These are phyloP conservation scores for Natrix natrix DNA, from an alignment of 2,797 vertebrate genomes.

Conservation along the genomic window DNA sequence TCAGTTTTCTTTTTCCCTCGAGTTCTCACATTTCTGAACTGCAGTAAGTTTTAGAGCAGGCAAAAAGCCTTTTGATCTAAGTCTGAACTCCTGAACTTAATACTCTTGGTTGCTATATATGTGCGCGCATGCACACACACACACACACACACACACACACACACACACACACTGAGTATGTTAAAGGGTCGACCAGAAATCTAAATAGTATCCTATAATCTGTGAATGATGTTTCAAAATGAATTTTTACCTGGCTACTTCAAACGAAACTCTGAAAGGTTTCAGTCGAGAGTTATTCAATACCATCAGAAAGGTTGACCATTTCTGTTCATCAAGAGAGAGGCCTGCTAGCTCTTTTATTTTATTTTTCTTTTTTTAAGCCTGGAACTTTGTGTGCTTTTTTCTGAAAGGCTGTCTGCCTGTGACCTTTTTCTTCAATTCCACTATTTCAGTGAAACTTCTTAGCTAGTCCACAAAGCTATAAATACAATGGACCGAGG, in stretches of 20 bases:
- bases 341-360: not conserved
- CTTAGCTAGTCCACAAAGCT: constrained; percentile 24
- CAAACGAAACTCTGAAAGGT: not conserved
- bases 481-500: not conserved
- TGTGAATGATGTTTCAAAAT: not conserved
- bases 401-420: not conserved
- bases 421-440: not conserved
- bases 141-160: not conserved
- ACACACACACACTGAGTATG: too few relatives aligned
- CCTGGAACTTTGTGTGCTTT: not conserved
- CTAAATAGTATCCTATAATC: not conserved
- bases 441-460: not conserved
- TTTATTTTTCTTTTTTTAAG: not conserved
- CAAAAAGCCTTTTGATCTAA: not conserved
- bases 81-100: not conserved
- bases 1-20: not conserved
- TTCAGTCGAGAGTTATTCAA: not conserved
- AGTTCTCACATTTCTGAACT: not conserved
- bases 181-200: not conserved
- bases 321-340: not conserved
- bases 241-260: not conserved
- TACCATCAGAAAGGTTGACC: not conserved
- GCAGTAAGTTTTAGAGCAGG: not conserved
- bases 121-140: not conserved
- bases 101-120: not conserved